Evolutionary conservation across 1,140 invertebrate species (phyloP).

Genomic region (Papilio aristodemus): DNA sequence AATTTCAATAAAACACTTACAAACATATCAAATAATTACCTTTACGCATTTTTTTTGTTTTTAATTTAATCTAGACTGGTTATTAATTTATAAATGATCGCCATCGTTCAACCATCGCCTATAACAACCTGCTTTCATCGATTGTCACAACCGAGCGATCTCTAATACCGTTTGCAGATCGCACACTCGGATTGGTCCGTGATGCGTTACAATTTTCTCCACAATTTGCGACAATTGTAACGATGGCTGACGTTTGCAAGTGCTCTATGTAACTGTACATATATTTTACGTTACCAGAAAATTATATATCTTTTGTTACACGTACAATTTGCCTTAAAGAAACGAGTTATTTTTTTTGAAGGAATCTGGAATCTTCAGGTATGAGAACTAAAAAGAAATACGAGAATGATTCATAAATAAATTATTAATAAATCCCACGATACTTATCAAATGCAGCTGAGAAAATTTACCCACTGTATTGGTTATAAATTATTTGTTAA

Average conservation of each 20-base stretch:
- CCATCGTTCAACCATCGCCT: background rate
- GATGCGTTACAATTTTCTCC: constrained; percentile 62
- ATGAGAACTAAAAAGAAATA: background rate
- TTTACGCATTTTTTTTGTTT: no score
- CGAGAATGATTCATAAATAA: background rate
- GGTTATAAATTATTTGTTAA: background rate
- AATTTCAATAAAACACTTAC: no score
- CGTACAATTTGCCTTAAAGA: background rate
- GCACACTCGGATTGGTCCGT: constrained; percentile 35
- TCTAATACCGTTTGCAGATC: constrained; percentile 17
- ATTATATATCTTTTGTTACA: background rate
- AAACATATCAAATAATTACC: no score
- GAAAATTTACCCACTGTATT: background rate
- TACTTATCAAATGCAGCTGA: background rate
- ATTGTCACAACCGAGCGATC: constrained; percentile 29
- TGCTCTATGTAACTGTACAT: constrained; percentile 37
- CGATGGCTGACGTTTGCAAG: constrained; percentile 57
- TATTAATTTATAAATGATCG: background rate
- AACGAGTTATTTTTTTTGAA: no score
- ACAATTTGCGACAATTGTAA: constrained; percentile 64
- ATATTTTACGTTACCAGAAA: constrained; percentile 4
- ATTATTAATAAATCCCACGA: background rate
- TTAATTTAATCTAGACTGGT: background rate
- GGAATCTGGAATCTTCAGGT: background rate
- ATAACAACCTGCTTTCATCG: constrained; percentile 7